Base-by-base conservation (phyloP, 2,888 invertebrate genomes). In the Anthrax anthrax region DNA sequence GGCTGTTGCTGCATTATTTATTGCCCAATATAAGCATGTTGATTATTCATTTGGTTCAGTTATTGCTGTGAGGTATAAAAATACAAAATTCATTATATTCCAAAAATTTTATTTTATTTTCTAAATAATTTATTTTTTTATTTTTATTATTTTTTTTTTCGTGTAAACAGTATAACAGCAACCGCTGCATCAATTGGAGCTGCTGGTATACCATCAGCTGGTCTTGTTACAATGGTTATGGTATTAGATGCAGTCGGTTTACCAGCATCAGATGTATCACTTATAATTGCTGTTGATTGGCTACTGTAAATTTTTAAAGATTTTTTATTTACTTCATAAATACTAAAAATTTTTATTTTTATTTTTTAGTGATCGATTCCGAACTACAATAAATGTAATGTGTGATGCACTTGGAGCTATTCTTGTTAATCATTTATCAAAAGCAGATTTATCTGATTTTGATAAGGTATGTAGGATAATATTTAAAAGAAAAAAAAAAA, bases 181-280 rank as follows among this genome's bases (percentile, higher is more conserved):
- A 97, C 96, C 1, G 84, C 94, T 46, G 96, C 96, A 1, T 94
- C 94, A 57, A 92, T 97, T 62, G 96, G 97, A 49, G 96, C 96
- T 17, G 95, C 96, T 12, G 94, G 95, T 41, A 91, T 97, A 58
- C 95, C 95, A 6, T 92, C 91, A 63, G 94, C 94, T 23, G 94
- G 94, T 38, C 77, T 95, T 57, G 88, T 94, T 42, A 95, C 94
- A 62, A 89, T 95, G 86, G 90, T 92, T 54, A 89, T 91, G 86
- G 91, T 92, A 46, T 71, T 92, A 56, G 89, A 91, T 64, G 89
- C 91, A 10, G 84, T 92, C 51, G 90, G 90, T 50, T 73, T 92
- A 52, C 89, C 90, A 40, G 84, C 88, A 1, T 85, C 89, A 63
- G 90, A 91, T 64, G 88, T 92, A 47, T 83, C 88, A 50, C 77